phyloP scores from a whole-genome alignment of 2,797 vertebrate species.

The Acrossocheilus fasciatus region DNA sequence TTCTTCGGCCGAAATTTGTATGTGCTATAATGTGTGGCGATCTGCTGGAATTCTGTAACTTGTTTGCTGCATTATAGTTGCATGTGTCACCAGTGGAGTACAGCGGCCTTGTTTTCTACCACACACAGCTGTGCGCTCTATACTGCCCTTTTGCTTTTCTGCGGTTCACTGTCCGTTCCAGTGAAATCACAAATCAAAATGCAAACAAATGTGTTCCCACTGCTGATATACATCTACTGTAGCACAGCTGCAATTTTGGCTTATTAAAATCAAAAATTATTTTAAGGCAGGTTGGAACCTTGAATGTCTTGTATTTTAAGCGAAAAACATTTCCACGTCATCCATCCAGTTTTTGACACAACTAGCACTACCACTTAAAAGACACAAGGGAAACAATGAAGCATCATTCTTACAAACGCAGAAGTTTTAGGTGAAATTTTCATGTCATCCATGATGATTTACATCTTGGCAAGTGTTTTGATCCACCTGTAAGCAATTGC shows the following conservation, averaged over 20 bases:
- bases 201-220: background rate
- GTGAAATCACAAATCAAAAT: constrained; percentile 16
- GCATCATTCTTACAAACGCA: background rate
- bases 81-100: background rate
- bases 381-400: background rate
- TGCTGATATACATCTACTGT: constrained; percentile 18
- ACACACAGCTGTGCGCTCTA: constrained; percentile 25
- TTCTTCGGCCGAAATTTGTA: background rate
- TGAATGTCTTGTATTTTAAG: background rate
- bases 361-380: background rate
- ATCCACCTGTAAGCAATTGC: constrained; percentile 39
- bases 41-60: background rate
- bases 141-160: constrained; percentile 10
- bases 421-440: background rate
- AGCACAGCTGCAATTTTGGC: background rate
- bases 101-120: background rate
- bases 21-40: background rate
- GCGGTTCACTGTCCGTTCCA: background rate
- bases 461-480: background rate
- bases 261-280: constrained; percentile 4
- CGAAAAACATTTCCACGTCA: background rate
- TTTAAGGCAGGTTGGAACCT: background rate
- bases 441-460: constrained; percentile 27
- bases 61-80: background rate
- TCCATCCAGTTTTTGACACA: background rate